Evolutionary conservation across 2,888 invertebrate species (phyloP).

Genomic region (Apotomis turbidana): DNA sequence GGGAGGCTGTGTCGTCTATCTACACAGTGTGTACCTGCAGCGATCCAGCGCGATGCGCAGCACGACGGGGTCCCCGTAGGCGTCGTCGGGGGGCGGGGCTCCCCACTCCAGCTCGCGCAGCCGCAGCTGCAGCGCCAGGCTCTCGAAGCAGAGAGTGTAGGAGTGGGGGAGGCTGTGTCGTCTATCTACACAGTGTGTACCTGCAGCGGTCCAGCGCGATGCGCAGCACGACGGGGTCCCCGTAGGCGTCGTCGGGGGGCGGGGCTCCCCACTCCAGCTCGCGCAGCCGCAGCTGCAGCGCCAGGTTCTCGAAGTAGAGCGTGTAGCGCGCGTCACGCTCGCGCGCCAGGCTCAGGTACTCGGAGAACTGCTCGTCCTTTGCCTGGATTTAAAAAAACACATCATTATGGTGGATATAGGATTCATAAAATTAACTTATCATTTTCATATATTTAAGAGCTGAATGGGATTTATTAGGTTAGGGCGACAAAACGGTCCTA

Average conservation of each 20-base stretch:
- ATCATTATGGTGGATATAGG: no score
- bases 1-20: no score
- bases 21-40: conserved; percentile 62
- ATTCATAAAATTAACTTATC: no score
- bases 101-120: conserved; percentile 69
- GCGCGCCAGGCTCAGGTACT: conserved; percentile 68
- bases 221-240: conserved; percentile 71
- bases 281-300: conserved; percentile 67
- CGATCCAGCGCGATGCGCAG: conserved; percentile 72
- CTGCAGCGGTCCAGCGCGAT: conserved; percentile 76
- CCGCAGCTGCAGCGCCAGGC: no score
- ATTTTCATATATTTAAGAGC: no score
- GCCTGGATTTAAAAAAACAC: conserved; percentile 51
- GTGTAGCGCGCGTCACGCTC: conserved; percentile 77
- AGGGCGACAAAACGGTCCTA: no score
- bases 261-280: conserved; percentile 64
- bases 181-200: conserved; percentile 48
- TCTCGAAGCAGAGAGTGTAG: conserved; percentile 74
- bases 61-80: conserved; percentile 69
- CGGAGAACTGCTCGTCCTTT: conserved; percentile 70
- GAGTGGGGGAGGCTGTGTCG: no score
- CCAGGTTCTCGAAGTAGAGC: conserved; percentile 74
- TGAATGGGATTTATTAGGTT: no score
- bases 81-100: conserved; percentile 52
- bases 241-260: conserved; percentile 54